Percentiles rank a stretch among this genome's conserved stretches.
Conservation (phyloP, 2,113 vertebrate species). For the Zosterops lateralis region DNA sequence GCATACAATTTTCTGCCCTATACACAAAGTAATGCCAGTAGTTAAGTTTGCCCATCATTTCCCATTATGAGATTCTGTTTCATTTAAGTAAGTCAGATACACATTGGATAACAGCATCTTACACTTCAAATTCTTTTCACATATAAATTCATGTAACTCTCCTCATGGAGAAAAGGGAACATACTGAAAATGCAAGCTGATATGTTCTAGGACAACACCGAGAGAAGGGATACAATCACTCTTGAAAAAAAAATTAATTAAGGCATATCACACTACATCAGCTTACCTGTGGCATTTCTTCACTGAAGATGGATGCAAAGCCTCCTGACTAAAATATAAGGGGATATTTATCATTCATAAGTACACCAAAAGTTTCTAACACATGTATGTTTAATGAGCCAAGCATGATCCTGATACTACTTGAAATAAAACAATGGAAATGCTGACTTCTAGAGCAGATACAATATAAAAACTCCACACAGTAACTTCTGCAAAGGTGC, state of each 20-base stretch:
- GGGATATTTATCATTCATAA: constrained; percentile 63
- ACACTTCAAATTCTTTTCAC: not conserved
- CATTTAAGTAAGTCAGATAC: not conserved
- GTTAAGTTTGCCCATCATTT: not conserved
- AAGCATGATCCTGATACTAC: not conserved
- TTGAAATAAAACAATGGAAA: not conserved
- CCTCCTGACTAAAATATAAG: constrained; percentile 75
- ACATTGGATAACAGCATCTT: not conserved
- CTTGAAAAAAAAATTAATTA: not conserved
- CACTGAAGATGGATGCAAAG: constrained; percentile 78
- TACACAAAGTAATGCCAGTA: not conserved
- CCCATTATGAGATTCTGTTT: not conserved
- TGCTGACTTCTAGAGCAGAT: not conserved
- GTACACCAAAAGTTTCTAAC: constrained; percentile 3
- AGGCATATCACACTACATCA: not conserved
- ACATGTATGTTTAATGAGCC: accelerated
- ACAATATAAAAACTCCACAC: not conserved
- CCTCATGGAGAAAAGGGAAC: not conserved
- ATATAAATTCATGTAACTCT: not conserved
- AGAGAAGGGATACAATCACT: not conserved
- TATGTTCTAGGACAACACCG: not conserved
- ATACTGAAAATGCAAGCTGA: not conserved
- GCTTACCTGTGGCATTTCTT: constrained; percentile 75
- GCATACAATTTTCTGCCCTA: not conserved
- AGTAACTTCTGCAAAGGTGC: not conserved